Conservation (phyloP, 1,140 invertebrate genomes). For the Monomorium pharaonis region DNA sequence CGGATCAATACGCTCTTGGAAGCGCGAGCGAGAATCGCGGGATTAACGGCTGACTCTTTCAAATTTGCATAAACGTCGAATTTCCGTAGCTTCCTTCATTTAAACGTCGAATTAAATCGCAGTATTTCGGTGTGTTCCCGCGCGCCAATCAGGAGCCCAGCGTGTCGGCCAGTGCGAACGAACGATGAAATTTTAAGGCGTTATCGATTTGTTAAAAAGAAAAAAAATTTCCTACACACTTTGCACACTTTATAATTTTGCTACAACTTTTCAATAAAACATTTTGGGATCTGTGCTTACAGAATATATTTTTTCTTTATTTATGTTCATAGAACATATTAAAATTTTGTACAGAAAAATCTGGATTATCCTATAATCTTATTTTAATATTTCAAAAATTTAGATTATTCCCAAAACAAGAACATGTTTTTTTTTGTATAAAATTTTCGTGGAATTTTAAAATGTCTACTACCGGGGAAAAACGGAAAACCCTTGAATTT, state of each 20-base stretch:
- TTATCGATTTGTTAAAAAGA: background rate
- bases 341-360: no score
- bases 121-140: background rate
- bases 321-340: no score
- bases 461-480: no score
- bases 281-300: no score
- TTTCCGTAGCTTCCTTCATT: background rate
- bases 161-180: background rate
- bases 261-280: no score
- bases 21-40: background rate
- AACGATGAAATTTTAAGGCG: background rate
- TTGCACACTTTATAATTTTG: no score
- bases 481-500: no score
- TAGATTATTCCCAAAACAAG: no score
- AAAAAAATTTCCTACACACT: background rate
- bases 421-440: no score
- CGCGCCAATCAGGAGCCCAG: background rate
- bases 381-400: no score
- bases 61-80: conserved; percentile 17
- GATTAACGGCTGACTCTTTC: background rate
- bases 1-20: conserved; percentile 14
- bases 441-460: background rate
- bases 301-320: no score
- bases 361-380: no score
- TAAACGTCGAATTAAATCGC: background rate